Evolutionary conservation across 92 coral and sea anemone species (phyloP), one percentile per base, ranked within the genome.

Genomic region (Actinernus sp.): DNA sequence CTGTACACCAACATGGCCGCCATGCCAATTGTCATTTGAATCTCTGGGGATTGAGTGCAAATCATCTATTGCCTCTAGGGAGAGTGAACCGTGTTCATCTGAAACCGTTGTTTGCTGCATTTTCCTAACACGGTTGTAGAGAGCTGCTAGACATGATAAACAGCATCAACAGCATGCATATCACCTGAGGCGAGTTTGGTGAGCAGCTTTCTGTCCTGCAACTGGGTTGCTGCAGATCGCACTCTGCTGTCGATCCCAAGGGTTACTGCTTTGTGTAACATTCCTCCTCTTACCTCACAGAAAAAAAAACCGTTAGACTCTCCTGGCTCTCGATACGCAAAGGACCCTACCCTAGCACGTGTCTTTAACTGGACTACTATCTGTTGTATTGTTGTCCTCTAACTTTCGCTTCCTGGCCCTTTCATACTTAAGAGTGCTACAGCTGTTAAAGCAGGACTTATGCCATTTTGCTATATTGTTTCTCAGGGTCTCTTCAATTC

Each of bases 391-490:
- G 13, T 6, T 21, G 17, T 37, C 17, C 13, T 61, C 68, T 1
- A 31, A 14, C 46, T 31, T 22, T 43, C 75, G 57, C 65, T 73
- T 65, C 50, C 49, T 32, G 44, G 83, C 83, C 50, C 83, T 77
- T 63, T 82, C 58, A 19, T 61, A 55, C 61, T 65, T 82, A 3
- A 79, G 27, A 18, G 57, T 74, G 76, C 44, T 82, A 20, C 78
- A 74, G 23, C 37, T 47, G 10, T 41, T 55, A 17, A 61, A 25
- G 45, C 73, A 83, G 1, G 52, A 17, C 65, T 76, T 82, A 38
- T 83, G 84, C 62, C 77, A 67, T 9, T 49, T 65, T 39, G 83
- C 83, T 29, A 64, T 56, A 58, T 82, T 82, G 34, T 48, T 82
- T 31, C 58, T 49, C 21, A 74, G 40, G 23, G 88, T 65, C 19